phyloP scores from a whole-genome alignment of 2,888 invertebrate species.

The Melinopterus prodromus region DNA sequence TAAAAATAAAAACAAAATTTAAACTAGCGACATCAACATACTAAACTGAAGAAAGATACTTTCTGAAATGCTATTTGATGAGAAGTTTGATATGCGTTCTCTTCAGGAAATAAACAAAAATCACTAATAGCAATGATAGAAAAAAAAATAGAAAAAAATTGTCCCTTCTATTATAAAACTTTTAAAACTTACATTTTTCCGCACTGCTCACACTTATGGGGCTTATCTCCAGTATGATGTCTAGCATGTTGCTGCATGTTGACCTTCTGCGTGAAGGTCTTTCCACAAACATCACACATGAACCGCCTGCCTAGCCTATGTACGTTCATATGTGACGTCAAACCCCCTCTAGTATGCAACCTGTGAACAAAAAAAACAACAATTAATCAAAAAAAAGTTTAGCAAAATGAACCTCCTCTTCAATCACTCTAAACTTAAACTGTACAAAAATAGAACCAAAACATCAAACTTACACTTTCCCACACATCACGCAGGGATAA shows the following conservation, averaged over 20 bases:
- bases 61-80: too few relatives aligned
- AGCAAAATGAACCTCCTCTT: not conserved
- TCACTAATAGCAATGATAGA: not conserved
- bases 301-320: conserved; percentile 58
- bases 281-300: conserved; percentile 67
- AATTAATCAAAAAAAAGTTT: not conserved
- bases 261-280: conserved; percentile 65
- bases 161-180: not conserved
- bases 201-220: conserved; percentile 63
- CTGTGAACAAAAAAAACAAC: conserved; percentile 46
- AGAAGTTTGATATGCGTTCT: too few relatives aligned
- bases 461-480: conserved; percentile 55
- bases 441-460: too few relatives aligned
- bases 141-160: not conserved
- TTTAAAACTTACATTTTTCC: conserved; percentile 56
- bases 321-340: conserved; percentile 60
- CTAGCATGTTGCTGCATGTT: conserved; percentile 62
- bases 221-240: conserved; percentile 62
- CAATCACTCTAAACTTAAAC: too few relatives aligned
- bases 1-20: too few relatives aligned
- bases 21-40: too few relatives aligned
- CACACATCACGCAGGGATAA: conserved; percentile 60
- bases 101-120: too few relatives aligned
- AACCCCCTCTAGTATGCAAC: conserved; percentile 59
- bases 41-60: too few relatives aligned